Conservation (phyloP, 2,888 invertebrate genomes). For the Shargacucullia verbasci region DNA sequence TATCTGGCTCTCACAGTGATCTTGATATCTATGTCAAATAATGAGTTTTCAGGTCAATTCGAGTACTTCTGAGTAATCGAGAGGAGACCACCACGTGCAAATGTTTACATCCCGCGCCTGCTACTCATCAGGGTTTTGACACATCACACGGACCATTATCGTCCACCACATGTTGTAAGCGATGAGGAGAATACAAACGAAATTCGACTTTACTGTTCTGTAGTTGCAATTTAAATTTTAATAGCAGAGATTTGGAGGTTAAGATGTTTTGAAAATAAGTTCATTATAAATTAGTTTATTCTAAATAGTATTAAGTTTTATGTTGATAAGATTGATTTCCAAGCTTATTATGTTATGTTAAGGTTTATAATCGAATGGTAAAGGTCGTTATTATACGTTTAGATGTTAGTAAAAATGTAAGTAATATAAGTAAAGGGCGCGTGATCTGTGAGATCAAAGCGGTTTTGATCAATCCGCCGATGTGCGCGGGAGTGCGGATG, state of each 20-base stretch:
- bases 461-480: conserved; percentile 80
- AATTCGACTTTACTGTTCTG: conserved; percentile 15
- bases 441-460: conserved; percentile 85
- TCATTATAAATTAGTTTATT: conserved; percentile 33
- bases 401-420: conserved; percentile 70
- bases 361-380: conserved; percentile 31
- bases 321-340: conserved; percentile 20
- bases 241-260: conserved; percentile 8
- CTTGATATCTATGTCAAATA: conserved; percentile 45
- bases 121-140: conserved; percentile 85
- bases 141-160: conserved; percentile 70
- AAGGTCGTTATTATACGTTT: conserved; percentile 57
- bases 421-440: conserved; percentile 86
- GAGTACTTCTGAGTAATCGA: conserved; percentile 57
- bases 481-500: conserved; percentile 66
- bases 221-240: conserved; percentile 31
- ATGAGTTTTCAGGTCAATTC: conserved; percentile 52
- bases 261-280: conserved; percentile 31
- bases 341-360: conserved; percentile 17
- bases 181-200: conserved; percentile 1
- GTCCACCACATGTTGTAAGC: conserved; percentile 36
- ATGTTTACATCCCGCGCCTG: conserved; percentile 83
- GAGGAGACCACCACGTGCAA: conserved; percentile 70
- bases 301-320: conserved; percentile 40
- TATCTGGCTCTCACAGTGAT: conserved; percentile 2